phyloP scores from a whole-genome alignment of 2,797 vertebrate genomes.

The Knipowitschia caucasica region DNA sequence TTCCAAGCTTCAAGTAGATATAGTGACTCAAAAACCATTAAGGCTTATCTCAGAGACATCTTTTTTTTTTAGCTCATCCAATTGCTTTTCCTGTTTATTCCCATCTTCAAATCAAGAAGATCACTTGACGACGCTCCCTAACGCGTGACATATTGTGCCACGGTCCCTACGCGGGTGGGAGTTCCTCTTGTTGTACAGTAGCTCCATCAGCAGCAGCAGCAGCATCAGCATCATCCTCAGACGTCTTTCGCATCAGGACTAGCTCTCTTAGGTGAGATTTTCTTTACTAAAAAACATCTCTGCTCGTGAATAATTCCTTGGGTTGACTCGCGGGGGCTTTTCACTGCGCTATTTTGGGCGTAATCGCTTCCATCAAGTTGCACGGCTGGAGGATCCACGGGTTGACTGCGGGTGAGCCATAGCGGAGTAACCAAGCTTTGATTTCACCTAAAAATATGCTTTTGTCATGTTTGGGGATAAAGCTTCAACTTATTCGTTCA shows the following conservation, averaged over 20 bases:
- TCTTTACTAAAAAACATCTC: conserved; percentile 16
- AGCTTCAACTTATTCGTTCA: not conserved
- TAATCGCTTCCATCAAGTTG: conserved; percentile 62
- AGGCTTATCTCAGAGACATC: no score
- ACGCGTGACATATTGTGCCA: conserved; percentile 64
- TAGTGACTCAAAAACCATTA: no score
- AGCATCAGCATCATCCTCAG: conserved; percentile 35
- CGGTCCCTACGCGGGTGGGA: conserved; percentile 73
- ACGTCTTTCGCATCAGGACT: conserved; percentile 58
- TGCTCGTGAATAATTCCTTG: conserved; percentile 2
- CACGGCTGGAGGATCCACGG: conserved; percentile 48
- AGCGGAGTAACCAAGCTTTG: conserved; percentile 8
- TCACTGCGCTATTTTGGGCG: conserved; percentile 37
- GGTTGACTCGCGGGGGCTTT: conserved; percentile 2
- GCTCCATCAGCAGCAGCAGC: conserved; percentile 44
- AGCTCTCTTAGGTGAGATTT: conserved; percentile 62
- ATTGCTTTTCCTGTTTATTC: no score
- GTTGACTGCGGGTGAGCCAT: conserved; percentile 40
- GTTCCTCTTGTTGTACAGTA: conserved; percentile 74
- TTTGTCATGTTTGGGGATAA: not conserved
- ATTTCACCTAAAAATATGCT: not conserved
- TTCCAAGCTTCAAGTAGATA: no score
- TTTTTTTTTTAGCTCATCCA: no score
- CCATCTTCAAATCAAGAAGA: not conserved
- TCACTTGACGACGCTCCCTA: conserved; percentile 46